These are phyloP conservation scores for Tanypteryx hageni DNA, from an alignment of 2,888 invertebrate genomes.

Conservation along the genomic window DNA sequence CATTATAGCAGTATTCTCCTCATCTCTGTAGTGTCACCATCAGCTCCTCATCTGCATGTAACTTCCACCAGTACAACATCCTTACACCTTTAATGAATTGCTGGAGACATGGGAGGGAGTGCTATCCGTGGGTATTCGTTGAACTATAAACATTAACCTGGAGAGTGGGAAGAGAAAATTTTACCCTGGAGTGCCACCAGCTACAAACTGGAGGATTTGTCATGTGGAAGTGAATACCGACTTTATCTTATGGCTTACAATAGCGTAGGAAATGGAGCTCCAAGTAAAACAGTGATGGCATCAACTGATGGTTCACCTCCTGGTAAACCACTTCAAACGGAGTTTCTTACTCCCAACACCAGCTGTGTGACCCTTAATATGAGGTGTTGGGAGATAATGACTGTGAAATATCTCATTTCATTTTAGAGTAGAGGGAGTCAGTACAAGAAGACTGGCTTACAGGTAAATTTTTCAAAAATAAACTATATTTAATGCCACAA, in stretches of 20 bases:
- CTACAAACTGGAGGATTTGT: constrained; percentile 70
- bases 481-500: no score
- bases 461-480: constrained; percentile 68
- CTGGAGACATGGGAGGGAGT: constrained; percentile 73
- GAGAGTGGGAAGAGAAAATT: constrained; percentile 72
- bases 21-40: constrained; percentile 71
- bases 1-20: not conserved
- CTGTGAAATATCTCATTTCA: constrained; percentile 72
- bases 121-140: constrained; percentile 72
- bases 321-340: constrained; percentile 70
- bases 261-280: constrained; percentile 71
- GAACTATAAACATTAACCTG: constrained; percentile 70
- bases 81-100: constrained; percentile 72
- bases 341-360: constrained; percentile 72
- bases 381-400: constrained; percentile 72
- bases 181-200: constrained; percentile 70
- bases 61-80: constrained; percentile 71
- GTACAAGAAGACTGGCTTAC: constrained; percentile 72
- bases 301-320: constrained; percentile 72
- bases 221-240: constrained; percentile 71
- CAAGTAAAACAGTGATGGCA: constrained; percentile 71
- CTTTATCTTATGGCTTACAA: constrained; percentile 71
- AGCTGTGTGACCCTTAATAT: constrained; percentile 72
- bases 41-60: constrained; percentile 72
- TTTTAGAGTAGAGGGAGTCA: constrained; percentile 72